Evolutionary conservation across 1,140 invertebrate species (phyloP), one percentile per base, ranked within the genome.

Genomic region (Aphelenchoides fujianensis): DNA sequence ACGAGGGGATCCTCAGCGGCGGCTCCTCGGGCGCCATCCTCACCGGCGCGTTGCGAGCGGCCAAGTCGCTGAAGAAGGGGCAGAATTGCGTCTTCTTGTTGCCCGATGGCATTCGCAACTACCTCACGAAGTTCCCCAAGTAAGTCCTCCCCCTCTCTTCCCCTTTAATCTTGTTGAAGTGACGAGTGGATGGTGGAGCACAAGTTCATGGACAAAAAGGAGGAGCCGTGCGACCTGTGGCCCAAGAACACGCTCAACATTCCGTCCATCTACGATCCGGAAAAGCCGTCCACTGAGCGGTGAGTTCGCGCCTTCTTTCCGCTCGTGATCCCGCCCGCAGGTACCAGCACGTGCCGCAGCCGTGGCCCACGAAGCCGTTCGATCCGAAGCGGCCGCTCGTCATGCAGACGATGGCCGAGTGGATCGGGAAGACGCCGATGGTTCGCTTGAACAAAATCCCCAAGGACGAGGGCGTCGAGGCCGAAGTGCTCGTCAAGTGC

Each of bases 101-200:
- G 19, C 93, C 95, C 0, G 95, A 98, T 86, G 91, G 92, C 54
- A 90, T 98, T 71, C 88, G 95, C 68, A 98, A 98, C 85, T 98
- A 98, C 84, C 92, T 98, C 23, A 81, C 79, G n/a, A 98, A 98
- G 85, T 95, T 96, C 84, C 89, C 97, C 1, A 91, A 89, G n/a
- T n/a, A n/a, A n/a, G n/a, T n/a, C n/a, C n/a, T n/a, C n/a, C n/a
- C n/a, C n/a, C n/a, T n/a, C n/a, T n/a, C n/a, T n/a, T n/a, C n/a
- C n/a, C n/a, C n/a, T n/a, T n/a, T n/a, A n/a, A n/a, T n/a, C n/a
- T n/a, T n/a, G n/a, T n/a, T n/a, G n/a, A n/a, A n/a, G n/a, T 57
- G 92, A 97, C 86, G 90, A 92, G 74, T 98, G 95, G 95, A 93
- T 98, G 93, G 89, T 91, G 80, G 90, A 90, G 30, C 88, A 91